Base-by-base conservation (phyloP, 2,113 vertebrate species). In the Paramormyrops kingsleyae region DNA sequence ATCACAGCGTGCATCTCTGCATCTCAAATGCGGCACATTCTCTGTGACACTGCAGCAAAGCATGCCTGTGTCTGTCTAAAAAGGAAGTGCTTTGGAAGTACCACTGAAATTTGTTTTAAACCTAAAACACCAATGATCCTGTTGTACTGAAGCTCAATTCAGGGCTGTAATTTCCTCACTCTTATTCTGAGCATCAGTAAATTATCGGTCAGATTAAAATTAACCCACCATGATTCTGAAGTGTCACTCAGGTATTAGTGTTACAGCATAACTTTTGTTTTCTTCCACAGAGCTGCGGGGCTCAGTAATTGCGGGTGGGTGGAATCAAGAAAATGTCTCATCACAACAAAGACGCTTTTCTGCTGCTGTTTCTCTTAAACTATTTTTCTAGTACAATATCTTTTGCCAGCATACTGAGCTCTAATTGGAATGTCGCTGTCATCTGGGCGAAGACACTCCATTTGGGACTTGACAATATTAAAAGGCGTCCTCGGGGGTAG, bases 341-440 rank as follows among this genome's bases (percentile, higher is more conserved):
- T 80, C 62, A 77, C 39, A 87, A 56, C 80, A 50, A 86, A 39
- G 83, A 86, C 42, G 7, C 8, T 47, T 49, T 86, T 27, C 83
- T 49, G 19, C 31, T 35, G 21, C 50, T 39, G n/a, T 87, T 70
- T 8, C 35, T 62, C 46, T 49, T 87, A 47, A 46, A 88, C 87
- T 87, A 35, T 90, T 87, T 31, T 88, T 44, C 49, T 39, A 39
- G 46, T 87, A 56, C 89, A 80, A 74, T 74, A 12, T 83, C 87
- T 88, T 56, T 83, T 83, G 70, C 47, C 42, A 4, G 50, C 50
- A 53, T 24, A 53, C 85, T 80, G 52, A 46, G 52, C 87, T 88
- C 74, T 88, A 90, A 90, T 90, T 90, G 87, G 90, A 62, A 88
- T 84, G 90, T 62, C 46, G 50, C 90, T 88, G 89, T 90, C 90